Evolutionary conservation across 2,797 vertebrate genomes (phyloP).

Genomic region (Amphiprion clarkii): DNA sequence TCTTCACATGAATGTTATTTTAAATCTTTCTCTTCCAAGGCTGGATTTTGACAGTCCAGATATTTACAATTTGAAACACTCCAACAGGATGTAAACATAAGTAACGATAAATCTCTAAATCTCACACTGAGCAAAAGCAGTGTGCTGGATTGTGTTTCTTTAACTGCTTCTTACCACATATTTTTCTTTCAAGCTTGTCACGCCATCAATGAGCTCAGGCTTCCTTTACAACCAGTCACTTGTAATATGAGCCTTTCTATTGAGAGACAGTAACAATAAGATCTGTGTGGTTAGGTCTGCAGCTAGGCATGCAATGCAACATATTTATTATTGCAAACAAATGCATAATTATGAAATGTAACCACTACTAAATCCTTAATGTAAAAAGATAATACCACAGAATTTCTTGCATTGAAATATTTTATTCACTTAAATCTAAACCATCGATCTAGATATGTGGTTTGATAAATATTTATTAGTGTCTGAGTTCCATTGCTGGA

Average conservation of each 20-base stretch:
- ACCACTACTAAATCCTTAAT: background rate
- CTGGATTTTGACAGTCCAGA: background rate
- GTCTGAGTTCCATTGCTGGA: too few species aligned
- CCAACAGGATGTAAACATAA: constrained; percentile 2
- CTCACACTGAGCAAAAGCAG: background rate
- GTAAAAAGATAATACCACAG: too few species aligned
- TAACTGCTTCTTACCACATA: background rate
- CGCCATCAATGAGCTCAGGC: background rate
- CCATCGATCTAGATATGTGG: background rate
- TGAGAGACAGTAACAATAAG: background rate
- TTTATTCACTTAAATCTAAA: background rate
- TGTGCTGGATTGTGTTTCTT: background rate
- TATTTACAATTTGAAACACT: constrained; percentile 12
- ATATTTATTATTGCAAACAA: background rate
- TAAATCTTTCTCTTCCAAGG: constrained; percentile 3
- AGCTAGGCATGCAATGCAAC: background rate
- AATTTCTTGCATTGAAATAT: background rate
- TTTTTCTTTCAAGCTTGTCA: constrained; percentile 7
- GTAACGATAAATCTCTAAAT: constrained; percentile 1
- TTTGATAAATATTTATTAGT: too few species aligned
- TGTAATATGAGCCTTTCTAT: constrained; percentile 1
- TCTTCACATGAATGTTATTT: constrained; percentile 25
- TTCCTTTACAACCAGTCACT: background rate
- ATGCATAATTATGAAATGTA: background rate
- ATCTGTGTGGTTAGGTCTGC: background rate